Percentiles rank a stretch among this genome's conserved stretches.
These are phyloP conservation scores for Glyptemys insculpta DNA, from an alignment of 2,797 vertebrate genomes.

Conservation along the genomic window DNA sequence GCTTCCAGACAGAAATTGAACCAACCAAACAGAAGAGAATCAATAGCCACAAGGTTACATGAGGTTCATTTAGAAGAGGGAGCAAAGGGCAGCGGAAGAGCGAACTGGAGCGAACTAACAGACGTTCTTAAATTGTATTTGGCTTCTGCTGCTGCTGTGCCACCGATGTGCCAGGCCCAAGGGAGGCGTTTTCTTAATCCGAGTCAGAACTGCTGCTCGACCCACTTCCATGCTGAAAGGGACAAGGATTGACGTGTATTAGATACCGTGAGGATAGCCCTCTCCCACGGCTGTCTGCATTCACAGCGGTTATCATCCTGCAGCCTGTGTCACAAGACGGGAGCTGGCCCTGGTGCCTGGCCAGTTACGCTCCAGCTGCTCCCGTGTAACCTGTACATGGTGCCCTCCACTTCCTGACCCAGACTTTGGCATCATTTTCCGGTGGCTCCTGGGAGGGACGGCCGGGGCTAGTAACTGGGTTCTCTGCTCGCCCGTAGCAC, in stretches of 20 bases:
- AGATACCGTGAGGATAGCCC: background rate
- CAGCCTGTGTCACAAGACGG: no score
- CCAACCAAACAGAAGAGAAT: background rate
- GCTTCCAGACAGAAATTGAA: background rate
- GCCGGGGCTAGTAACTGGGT: no score
- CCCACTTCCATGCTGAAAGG: conserved; percentile 30
- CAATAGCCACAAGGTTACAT: background rate
- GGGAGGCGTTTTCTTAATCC: conserved; percentile 4
- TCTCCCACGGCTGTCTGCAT: background rate
- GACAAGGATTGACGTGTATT: background rate
- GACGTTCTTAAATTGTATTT: accelerated
- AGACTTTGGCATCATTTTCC: background rate
- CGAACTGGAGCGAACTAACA: background rate
- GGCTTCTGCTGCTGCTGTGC: background rate
- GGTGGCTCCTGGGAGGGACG: no score
- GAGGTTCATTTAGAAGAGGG: accelerated
- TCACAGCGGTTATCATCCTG: no score
- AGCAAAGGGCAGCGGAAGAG: accelerated
- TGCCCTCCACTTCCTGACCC: background rate
- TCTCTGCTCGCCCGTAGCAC: no score
- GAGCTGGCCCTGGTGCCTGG: no score
- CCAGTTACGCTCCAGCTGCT: accelerated
- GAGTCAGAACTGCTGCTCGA: conserved; percentile 59
- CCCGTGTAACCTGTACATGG: no score
- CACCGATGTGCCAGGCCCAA: accelerated